These are phyloP conservation scores for Gadus chalcogrammus DNA, from an alignment of 2,113 vertebrate genomes.

Conservation along the genomic window DNA sequence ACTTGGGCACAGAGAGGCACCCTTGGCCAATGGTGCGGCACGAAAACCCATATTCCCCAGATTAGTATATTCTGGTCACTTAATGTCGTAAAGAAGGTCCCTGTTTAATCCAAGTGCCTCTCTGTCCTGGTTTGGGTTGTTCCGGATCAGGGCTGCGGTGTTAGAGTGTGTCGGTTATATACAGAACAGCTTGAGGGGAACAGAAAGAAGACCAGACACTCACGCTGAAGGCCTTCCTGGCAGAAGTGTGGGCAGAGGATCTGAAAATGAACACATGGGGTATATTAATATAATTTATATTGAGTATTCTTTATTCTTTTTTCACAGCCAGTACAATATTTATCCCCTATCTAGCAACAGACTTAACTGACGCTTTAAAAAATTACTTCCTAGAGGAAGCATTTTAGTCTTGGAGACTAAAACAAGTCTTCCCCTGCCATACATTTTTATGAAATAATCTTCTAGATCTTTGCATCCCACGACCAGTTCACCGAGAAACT, in stretches of 20 bases:
- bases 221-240: conserved; percentile 85
- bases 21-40: no score
- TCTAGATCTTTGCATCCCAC: not conserved
- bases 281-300: conserved; percentile 5
- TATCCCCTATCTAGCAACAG: conserved; percentile 45
- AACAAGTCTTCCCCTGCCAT: no score
- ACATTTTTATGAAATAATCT: not conserved
- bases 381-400: not conserved
- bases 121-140: no score
- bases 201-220: conserved; percentile 66
- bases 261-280: conserved; percentile 75
- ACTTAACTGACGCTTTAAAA: conserved; percentile 39
- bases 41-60: no score
- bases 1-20: no score
- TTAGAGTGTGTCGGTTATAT: conserved; percentile 3
- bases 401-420: no score
- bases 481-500: no score
- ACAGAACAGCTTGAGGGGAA: conserved; percentile 1
- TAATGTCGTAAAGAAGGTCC: no score
- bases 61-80: no score
- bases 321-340: conserved; percentile 57
- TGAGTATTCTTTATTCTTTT: conserved; percentile 31
- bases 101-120: no score
- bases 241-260: conserved; percentile 88
- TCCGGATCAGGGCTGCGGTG: not conserved